Base-by-base conservation (phyloP, 2,888 invertebrate genomes). In the Drosophila suboccidentalis region DNA sequence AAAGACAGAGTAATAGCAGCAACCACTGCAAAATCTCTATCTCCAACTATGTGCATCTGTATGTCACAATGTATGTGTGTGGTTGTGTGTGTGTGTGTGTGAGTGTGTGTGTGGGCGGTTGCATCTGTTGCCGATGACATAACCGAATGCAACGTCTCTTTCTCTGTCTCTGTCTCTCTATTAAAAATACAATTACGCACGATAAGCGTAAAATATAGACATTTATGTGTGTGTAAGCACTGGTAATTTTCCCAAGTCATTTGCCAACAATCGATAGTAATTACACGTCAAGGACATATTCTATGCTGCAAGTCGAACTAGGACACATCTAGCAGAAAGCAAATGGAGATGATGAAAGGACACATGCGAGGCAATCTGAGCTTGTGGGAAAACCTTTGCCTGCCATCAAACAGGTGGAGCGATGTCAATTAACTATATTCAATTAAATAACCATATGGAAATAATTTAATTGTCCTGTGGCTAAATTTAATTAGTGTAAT, bases 41-140 rank as follows among this genome's bases (percentile, higher is more conserved):
- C 58, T 71, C 39, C 19, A 32, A 47, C 29, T 53, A 54, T 26
- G 11, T 72, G 39, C 39, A 46, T 49, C 39, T 64, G 57, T 54
- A 41, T 58, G 17, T 51, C 9, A 9, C 10, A 13, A 29, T 36
- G 13, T 22, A 4, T 3, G 3, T 22, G 19, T 19, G 19, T 19
- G 19, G 1, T 1, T 19, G 26, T 26, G 26, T 64, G 32, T 62
- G 70, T 44, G 15, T 57, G 22, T 36, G 9, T 64, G 26, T 62
- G 75, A 44, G n/a, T 38, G 11, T 64, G 32, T 62, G 75, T 44
- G 15, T 60, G 22, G 58, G 26, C 26, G 36, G 26, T 15, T 58
- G 63, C 76, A 82, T 64, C 68, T 73, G 66, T 63, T 57, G 51
- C 47, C 53, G 67, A 82, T 87, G 87, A 87, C 85, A 82, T 84